Conservation (phyloP, 92 coral and sea anemone species). For the Palythoa caribaeorum region DNA sequence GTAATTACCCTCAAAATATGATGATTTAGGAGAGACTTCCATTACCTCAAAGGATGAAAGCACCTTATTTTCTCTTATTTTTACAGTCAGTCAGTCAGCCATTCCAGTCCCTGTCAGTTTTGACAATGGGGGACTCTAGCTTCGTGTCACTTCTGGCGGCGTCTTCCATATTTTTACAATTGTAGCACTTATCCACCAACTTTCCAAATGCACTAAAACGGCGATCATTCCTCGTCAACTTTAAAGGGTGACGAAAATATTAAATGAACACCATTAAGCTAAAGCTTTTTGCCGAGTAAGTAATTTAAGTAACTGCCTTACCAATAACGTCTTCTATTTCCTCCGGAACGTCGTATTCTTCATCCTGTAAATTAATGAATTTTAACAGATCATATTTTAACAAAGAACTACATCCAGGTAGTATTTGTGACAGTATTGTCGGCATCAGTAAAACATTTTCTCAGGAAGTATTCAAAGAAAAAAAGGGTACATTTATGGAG, state of each 20-base stretch:
- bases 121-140: no score
- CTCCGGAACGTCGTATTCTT: constrained; percentile 95
- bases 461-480: no score
- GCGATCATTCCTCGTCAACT: background rate
- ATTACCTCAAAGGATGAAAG: background rate
- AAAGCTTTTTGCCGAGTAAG: background rate
- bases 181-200: background rate
- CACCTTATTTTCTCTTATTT: background rate
- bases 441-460: no score
- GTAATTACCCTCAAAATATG: no score
- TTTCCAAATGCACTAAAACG: background rate
- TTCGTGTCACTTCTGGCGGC: background rate
- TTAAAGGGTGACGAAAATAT: background rate
- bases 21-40: background rate
- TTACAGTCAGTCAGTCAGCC: background rate
- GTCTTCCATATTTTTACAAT: background rate
- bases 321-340: constrained; percentile 95
- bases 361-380: constrained; percentile 61
- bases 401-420: background rate
- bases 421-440: background rate
- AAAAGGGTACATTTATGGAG: no score
- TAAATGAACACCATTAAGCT: background rate
- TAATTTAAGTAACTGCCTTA: background rate
- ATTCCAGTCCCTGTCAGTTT: background rate
- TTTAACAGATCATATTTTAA: background rate